phyloP scores from a whole-genome alignment of 35 echinoderm and acorn worm species.

The Ophioderma brevispina region DNA sequence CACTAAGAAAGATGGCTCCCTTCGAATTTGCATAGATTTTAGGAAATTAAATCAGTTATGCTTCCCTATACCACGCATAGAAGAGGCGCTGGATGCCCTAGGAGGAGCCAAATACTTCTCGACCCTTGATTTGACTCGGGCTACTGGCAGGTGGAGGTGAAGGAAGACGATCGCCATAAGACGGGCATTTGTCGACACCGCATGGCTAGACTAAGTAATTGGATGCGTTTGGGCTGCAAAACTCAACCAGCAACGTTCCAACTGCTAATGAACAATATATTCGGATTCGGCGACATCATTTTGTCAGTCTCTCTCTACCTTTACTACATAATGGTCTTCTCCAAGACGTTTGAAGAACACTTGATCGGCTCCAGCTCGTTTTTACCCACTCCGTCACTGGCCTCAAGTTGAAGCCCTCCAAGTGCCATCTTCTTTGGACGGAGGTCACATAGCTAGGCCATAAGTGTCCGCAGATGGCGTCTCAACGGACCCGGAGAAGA shows the following conservation, averaged over 20 bases:
- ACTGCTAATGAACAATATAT: no score
- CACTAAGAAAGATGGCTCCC: no score
- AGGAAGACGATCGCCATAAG: no score
- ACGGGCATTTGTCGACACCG: no score
- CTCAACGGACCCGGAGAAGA: constrained; percentile 19
- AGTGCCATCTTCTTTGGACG: constrained; percentile 17
- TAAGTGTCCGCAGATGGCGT: not conserved
- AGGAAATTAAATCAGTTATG: no score
- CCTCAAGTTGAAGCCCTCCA: constrained; percentile 26
- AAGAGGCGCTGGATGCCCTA: constrained; percentile 42
- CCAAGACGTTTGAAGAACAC: constrained; percentile 3
- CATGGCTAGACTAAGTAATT: no score
- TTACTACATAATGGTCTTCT: no score
- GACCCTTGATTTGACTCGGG: constrained; percentile 39
- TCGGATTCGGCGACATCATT: no score
- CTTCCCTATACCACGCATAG: constrained; percentile 27
- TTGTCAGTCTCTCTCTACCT: no score
- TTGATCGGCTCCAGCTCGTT: constrained; percentile 44
- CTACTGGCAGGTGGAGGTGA: not conserved
- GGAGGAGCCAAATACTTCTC: constrained; percentile 27
- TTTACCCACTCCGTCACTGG: constrained; percentile 10
- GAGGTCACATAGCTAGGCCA: constrained; percentile 21
- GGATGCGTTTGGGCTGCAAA: no score
- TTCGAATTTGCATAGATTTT: no score
- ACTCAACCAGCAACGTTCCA: no score